Evolutionary conservation across 2,888 invertebrate species (phyloP).

Genomic region (Rutpela maculata): DNA sequence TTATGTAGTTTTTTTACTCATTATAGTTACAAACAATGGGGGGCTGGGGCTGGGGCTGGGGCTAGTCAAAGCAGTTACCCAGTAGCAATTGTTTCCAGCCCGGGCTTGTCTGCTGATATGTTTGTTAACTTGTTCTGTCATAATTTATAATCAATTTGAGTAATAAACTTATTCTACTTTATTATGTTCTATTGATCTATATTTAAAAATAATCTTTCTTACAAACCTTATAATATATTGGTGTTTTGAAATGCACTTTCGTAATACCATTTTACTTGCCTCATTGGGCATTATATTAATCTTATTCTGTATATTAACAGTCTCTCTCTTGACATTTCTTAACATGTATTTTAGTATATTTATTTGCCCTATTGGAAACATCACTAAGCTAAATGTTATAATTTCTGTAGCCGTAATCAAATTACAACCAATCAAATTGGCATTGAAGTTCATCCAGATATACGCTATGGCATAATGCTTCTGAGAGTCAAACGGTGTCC

Average conservation of each 20-base stretch:
- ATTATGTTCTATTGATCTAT: too few relatives aligned
- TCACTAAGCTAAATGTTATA: not conserved
- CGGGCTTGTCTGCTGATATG: too few relatives aligned
- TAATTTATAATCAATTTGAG: too few relatives aligned
- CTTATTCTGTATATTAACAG: not conserved
- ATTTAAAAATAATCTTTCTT: not conserved
- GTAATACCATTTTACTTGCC: not conserved
- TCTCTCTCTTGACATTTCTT: not conserved
- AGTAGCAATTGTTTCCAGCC: too few relatives aligned
- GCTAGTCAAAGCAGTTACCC: too few relatives aligned
- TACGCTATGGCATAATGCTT: constrained; percentile 17
- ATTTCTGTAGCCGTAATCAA: not conserved
- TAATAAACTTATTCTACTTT: too few relatives aligned
- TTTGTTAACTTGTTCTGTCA: too few relatives aligned
- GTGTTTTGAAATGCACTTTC: constrained; percentile 5
- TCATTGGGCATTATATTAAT: not conserved
- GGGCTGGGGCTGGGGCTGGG: too few relatives aligned
- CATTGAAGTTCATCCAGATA: not conserved
- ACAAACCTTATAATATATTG: constrained; percentile 20
- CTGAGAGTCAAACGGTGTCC: not conserved
- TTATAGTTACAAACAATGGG: too few relatives aligned
- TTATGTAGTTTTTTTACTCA: too few relatives aligned
- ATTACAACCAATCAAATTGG: not conserved
- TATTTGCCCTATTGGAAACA: not conserved
- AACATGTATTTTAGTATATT: constrained; percentile 9